These are phyloP conservation scores for Patella depressa DNA, from an alignment of 2,888 invertebrate genomes.

Conservation along the genomic window DNA sequence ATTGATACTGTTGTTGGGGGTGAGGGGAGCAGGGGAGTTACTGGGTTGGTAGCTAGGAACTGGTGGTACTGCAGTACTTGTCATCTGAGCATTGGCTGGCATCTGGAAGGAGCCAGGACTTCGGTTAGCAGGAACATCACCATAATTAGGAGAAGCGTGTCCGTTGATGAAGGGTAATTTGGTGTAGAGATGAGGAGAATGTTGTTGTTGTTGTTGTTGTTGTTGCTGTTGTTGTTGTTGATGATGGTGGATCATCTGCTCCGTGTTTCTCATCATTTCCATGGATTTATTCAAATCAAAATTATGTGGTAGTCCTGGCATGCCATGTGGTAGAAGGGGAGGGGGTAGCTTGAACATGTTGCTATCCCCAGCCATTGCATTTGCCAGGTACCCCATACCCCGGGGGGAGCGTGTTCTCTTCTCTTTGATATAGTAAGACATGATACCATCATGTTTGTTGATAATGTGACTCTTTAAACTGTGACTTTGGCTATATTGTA, in stretches of 20 bases:
- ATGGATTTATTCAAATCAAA: conserved; percentile 3
- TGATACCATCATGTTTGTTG: conserved; percentile 70
- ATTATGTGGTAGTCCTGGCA: conserved; percentile 32
- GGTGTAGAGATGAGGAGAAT: conserved; percentile 38
- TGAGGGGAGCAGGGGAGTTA: conserved; percentile 27
- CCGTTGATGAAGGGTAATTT: conserved; percentile 49
- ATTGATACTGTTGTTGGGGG: conserved; percentile 9
- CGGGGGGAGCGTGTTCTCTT: conserved; percentile 64
- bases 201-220: conserved; percentile 23
- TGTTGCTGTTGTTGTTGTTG: conserved; percentile 17
- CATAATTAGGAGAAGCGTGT: conserved; percentile 50
- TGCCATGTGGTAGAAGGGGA: conserved; percentile 25
- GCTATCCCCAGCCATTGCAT: conserved; percentile 50
- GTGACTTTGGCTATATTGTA: conserved; percentile 71
- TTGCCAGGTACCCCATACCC: conserved; percentile 61
- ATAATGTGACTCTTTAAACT: conserved; percentile 71
- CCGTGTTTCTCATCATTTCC: conserved; percentile 14
- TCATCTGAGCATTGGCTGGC: conserved; percentile 19
- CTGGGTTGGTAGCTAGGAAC: conserved; percentile 31
- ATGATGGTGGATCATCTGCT: conserved; percentile 19
- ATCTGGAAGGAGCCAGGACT: conserved; percentile 20
- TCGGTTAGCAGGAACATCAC: conserved; percentile 45
- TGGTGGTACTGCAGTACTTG: conserved; percentile 18
- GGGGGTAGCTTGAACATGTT: conserved; percentile 56
- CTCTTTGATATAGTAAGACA: conserved; percentile 71